Conservation (phyloP, 2,888 invertebrate species). For the Julus scandinavius region DNA sequence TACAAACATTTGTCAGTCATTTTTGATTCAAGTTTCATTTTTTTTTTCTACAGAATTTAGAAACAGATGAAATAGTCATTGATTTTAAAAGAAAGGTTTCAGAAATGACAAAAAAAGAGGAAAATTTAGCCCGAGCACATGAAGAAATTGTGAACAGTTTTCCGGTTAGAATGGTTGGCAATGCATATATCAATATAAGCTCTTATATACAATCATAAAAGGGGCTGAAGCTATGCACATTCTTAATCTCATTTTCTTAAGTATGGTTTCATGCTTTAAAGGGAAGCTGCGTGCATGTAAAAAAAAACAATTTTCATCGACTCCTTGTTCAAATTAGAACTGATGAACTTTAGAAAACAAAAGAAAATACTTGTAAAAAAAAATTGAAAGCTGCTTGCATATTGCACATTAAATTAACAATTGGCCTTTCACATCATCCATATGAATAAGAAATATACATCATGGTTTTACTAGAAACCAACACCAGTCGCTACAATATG, state of each 20-base stretch:
- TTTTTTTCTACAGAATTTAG: conserved; percentile 8
- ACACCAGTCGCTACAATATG: background rate
- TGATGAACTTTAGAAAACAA: background rate
- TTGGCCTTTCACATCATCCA: conserved; percentile 17
- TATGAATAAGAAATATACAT: conserved; percentile 33
- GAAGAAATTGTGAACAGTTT: background rate
- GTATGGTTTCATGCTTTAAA: background rate
- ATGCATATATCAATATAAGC: background rate
- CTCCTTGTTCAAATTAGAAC: background rate
- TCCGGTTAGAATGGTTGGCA: background rate
- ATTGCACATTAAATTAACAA: conserved; percentile 35
- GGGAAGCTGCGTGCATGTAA: background rate
- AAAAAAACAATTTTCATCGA: background rate
- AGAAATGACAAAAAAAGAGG: background rate
- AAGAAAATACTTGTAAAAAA: background rate
- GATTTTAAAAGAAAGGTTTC: background rate
- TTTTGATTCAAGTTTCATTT: background rate
- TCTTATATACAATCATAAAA: conserved; percentile 20
- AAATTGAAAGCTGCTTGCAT: conserved; percentile 7
- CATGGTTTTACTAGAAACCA: conserved; percentile 25
- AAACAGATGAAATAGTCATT: background rate
- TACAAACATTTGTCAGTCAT: background rate
- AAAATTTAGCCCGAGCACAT: background rate
- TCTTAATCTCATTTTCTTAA: background rate
- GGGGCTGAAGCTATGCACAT: conserved; percentile 3